Evolutionary conservation across 2,797 vertebrate genomes (phyloP).

Genomic region (Danio tinwini): DNA sequence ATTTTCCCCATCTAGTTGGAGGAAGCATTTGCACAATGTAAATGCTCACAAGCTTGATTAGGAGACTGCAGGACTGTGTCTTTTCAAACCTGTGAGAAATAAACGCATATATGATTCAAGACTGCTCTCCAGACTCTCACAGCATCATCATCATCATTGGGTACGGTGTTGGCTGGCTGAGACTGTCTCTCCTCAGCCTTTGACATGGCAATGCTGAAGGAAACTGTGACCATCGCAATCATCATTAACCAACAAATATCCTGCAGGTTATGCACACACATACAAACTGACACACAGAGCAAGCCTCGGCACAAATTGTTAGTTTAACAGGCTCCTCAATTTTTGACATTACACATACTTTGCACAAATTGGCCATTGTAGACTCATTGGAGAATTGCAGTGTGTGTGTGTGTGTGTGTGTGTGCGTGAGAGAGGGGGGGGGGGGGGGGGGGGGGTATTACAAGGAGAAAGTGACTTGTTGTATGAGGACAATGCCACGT

Average conservation of each 20-base stretch:
- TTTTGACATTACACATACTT: slow-evolving; percentile 57
- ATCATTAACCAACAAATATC: slow-evolving; percentile 46
- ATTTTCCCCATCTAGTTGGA: neutral
- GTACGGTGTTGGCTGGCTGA: slow-evolving; percentile 43
- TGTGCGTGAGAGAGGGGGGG: neutral
- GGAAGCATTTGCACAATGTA: slow-evolving; percentile 25
- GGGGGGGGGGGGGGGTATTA: no score
- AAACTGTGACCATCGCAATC: slow-evolving; percentile 52
- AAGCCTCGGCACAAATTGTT: slow-evolving; percentile 19
- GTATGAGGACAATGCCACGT: no score
- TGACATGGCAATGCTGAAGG: slow-evolving; percentile 32
- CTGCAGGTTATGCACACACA: slow-evolving; percentile 34
- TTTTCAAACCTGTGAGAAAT: slow-evolving; percentile 16
- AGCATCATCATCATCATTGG: slow-evolving; percentile 26
- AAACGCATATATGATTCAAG: slow-evolving; percentile 35
- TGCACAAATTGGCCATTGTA: slow-evolving; percentile 39
- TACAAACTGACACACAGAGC: slow-evolving; percentile 19
- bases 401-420: slow-evolving; percentile 25
- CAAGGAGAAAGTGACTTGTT: no score
- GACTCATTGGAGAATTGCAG: slow-evolving; percentile 30
- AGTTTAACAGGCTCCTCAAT: slow-evolving; percentile 40
- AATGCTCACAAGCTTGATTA: slow-evolving; percentile 1
- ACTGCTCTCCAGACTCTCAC: slow-evolving; percentile 25
- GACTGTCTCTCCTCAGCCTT: slow-evolving; percentile 57
- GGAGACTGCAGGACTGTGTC: slow-evolving; percentile 23